A percentile compares a stretch with the other conserved stretches of the same genome.
Conservation (phyloP, 2,888 invertebrate genomes). For the Dioctria rufipes region DNA sequence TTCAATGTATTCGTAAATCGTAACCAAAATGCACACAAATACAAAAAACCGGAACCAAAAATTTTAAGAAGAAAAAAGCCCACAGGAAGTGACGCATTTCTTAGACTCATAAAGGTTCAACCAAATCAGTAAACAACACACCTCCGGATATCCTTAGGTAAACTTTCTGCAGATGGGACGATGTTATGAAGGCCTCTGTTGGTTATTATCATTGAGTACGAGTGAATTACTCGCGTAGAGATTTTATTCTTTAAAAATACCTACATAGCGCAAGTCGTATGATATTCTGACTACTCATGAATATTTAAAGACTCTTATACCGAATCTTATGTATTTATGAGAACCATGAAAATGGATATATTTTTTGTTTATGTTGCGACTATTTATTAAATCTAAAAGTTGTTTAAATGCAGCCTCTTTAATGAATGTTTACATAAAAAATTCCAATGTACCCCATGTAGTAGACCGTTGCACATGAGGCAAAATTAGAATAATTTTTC, state of each 20-base stretch:
- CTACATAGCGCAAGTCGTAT: no score
- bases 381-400: no score
- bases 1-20: no score
- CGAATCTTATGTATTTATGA: not conserved
- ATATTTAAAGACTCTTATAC: not conserved
- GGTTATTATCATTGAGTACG: not conserved
- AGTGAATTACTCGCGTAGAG: not conserved
- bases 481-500: no score
- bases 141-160: slow-evolving; percentile 37
- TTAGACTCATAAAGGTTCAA: not conserved
- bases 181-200: not conserved
- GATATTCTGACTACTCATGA: no score
- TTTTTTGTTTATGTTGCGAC: not conserved
- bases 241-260: not conserved
- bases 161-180: slow-evolving; percentile 9
- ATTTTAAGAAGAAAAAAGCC: not conserved
- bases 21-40: not conserved
- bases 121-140: slow-evolving; percentile 18
- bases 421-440: no score
- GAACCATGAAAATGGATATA: not conserved
- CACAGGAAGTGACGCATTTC: not conserved
- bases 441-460: no score
- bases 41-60: not conserved
- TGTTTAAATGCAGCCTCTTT: no score
- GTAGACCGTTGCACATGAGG: no score